These are phyloP conservation scores for Plecturocebus donacophilus DNA, from an alignment of 2,113 vertebrate species.

Conservation along the genomic window DNA sequence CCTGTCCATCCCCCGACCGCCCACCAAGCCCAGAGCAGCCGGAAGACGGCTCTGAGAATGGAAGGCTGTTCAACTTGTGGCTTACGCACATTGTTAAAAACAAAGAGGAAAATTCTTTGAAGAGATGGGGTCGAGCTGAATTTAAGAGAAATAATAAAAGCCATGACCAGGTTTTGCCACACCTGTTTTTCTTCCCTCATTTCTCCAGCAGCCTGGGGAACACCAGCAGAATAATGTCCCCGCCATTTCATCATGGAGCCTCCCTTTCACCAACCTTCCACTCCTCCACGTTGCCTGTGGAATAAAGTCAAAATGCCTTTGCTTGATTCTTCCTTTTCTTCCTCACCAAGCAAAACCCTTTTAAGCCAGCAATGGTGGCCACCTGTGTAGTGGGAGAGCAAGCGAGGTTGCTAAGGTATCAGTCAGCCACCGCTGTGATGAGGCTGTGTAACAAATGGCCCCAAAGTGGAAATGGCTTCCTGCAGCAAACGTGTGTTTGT, in stretches of 20 bases:
- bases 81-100: not conserved
- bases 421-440: not conserved
- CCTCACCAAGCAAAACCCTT: not conserved
- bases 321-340: not conserved
- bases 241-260: accelerated
- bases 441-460: not conserved
- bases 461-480: not conserved
- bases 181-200: too few species aligned
- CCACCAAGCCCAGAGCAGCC: not conserved
- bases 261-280: accelerated
- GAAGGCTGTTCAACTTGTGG: not conserved
- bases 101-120: not conserved
- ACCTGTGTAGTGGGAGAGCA: not conserved
- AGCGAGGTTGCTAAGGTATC: accelerated
- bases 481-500: too few species aligned
- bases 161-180: not conserved
- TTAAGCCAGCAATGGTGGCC: not conserved
- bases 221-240: accelerated
- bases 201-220: accelerated
- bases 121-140: not conserved
- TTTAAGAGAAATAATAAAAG: not conserved
- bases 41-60: not conserved
- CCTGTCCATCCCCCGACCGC: accelerated
- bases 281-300: not conserved
- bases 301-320: too few species aligned